These are phyloP conservation scores for Aradus depressus DNA, from an alignment of 2,888 invertebrate species.

Conservation along the genomic window DNA sequence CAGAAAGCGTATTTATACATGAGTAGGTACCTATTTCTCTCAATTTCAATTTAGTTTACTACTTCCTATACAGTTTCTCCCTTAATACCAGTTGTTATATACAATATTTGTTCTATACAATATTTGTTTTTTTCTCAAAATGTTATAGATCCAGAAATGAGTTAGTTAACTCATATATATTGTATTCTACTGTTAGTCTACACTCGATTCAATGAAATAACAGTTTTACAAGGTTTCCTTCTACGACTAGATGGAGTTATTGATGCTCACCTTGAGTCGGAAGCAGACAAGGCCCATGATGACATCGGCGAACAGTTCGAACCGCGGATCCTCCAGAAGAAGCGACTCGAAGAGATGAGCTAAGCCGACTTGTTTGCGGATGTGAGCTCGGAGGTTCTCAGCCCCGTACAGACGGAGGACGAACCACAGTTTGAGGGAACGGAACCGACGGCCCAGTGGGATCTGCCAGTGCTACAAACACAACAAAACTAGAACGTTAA, in stretches of 20 bases:
- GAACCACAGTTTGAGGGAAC: conserved; percentile 91
- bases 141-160: too few relatives aligned
- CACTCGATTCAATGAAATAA: neutral
- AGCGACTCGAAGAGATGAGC: conserved; percentile 79
- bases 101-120: too few relatives aligned
- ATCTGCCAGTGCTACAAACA: conserved; percentile 79
- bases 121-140: too few relatives aligned
- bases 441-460: conserved; percentile 82
- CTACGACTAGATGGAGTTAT: neutral
- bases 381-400: conserved; percentile 73
- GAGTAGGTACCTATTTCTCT: too few relatives aligned
- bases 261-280: conserved; percentile 56
- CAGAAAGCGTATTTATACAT: too few relatives aligned
- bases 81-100: too few relatives aligned
- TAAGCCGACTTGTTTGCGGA: conserved; percentile 71
- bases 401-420: conserved; percentile 82
- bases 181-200: too few relatives aligned
- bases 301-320: conserved; percentile 81
- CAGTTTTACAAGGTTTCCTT: neutral
- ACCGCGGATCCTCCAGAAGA: conserved; percentile 63
- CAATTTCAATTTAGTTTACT: too few relatives aligned
- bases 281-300: conserved; percentile 95
- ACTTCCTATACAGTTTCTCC: too few relatives aligned
- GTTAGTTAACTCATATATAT: neutral
- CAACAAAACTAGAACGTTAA: conserved; percentile 9